Base-by-base conservation (phyloP, 1,140 invertebrate genomes). In the Drosophila truncata region DNA sequence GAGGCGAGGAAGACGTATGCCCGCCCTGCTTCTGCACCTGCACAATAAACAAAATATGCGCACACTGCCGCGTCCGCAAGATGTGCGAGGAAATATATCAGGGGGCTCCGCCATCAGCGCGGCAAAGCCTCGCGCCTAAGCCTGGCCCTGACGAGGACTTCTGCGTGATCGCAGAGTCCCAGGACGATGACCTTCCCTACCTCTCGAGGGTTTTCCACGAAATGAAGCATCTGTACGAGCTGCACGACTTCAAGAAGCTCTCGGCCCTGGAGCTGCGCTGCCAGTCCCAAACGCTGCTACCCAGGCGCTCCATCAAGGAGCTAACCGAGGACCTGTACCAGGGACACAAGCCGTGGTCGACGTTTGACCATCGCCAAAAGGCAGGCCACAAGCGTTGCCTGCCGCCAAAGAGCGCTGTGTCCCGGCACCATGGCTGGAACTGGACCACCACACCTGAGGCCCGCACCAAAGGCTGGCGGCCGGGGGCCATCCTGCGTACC, bases 151-250 rank as follows among this genome's bases (percentile, higher is more conserved):
- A 60, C 13, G 91, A 92, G 8, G 78, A 90, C 18, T 79, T 69
- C 23, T 71, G 71, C 35, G 33, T 88, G n/a, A 35, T 67, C 8
- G 27, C 64, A 0, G 54, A 63, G 0, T 42, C 58, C 11, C 27
- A 42, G 3, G 20, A 33, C 2, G 60, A 91, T 2, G 78, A 82
- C 60, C 67, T 73, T 1, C 84, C 91, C 4, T 79, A 80, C 59
- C 58, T 92, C n/a, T 65, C 85, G 0, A 66, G 75, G 1, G 91
- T 92, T 1, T 91, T 92, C 18, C 81, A 73, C 0, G 91, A 92
- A 11, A 29, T 92, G 4, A 60, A 74, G n/a, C 31, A 82, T 59
- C 54, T 92, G 0, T 92, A 92, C 33, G 55, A 80, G 0, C 23
- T 92, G 5, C 79, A 84, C n/a, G 80, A 82, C 3, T 31, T 60